A percentile compares a stretch with the other conserved stretches of the same genome.
phyloP scores from a whole-genome alignment of 2,113 vertebrate genomes.

The Notothenia rossii region DNA sequence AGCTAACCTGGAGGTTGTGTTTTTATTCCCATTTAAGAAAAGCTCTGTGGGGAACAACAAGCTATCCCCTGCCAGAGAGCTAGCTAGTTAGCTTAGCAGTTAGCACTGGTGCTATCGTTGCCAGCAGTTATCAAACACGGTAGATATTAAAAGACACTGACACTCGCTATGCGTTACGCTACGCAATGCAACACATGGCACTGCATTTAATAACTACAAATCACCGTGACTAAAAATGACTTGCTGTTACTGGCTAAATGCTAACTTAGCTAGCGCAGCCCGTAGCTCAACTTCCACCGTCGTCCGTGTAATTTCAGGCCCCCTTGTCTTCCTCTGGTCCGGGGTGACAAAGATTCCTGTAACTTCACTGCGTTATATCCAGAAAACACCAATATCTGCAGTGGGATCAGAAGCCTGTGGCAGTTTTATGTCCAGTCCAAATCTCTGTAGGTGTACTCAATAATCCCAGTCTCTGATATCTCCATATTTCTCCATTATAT shows the following conservation, averaged over 20 bases:
- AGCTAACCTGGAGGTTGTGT: not conserved
- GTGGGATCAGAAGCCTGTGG: not conserved
- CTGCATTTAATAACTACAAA: not conserved
- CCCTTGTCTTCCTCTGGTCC: slow-evolving; percentile 47
- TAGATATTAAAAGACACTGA: not conserved
- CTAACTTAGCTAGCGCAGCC: slow-evolving; percentile 39
- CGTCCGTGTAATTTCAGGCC: slow-evolving; percentile 63
- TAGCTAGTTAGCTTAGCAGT: slow-evolving; percentile 54
- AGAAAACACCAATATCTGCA: not conserved
- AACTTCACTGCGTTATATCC: slow-evolving; percentile 46
- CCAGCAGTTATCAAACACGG: not conserved
- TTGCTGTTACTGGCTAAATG: slow-evolving; percentile 27
- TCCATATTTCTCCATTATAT: slow-evolving; percentile 61
- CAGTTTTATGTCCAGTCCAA: slow-evolving; percentile 43
- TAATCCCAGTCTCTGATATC: slow-evolving; percentile 36
- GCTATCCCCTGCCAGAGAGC: slow-evolving; percentile 46
- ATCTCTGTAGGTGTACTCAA: slow-evolving; percentile 16
- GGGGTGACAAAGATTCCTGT: slow-evolving; percentile 54
- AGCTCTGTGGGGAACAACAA: slow-evolving; percentile 41
- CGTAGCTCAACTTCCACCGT: slow-evolving; percentile 36
- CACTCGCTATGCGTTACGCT: no score
- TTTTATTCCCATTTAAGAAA: slow-evolving; percentile 17
- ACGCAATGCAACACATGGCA: not conserved
- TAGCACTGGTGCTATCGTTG: slow-evolving; percentile 8
- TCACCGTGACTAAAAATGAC: not conserved